phyloP scores from a whole-genome alignment of 1,140 invertebrate genomes.

The Drosophila novamexicana region DNA sequence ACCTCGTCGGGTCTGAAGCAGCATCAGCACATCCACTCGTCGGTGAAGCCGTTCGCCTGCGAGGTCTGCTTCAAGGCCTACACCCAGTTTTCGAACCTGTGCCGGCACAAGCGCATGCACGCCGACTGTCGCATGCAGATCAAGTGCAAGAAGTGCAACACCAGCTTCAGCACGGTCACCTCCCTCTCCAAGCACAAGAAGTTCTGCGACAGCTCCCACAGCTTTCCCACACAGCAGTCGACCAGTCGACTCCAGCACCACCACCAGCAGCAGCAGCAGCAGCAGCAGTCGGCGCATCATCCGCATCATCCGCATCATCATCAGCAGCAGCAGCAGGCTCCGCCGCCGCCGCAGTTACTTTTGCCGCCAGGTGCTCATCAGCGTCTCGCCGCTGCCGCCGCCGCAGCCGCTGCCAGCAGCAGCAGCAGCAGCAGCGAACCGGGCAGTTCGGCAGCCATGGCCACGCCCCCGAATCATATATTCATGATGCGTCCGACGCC shows the following conservation, averaged over 20 bases:
- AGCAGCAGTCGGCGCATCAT: background rate
- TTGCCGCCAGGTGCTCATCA: conserved; percentile 32
- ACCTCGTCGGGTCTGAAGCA: conserved; percentile 99
- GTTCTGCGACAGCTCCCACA: conserved; percentile 90
- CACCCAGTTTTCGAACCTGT: conserved; percentile 99
- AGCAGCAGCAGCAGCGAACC: conserved; percentile 10
- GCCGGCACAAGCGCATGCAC: conserved; percentile 99
- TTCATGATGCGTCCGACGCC: conserved; percentile 86
- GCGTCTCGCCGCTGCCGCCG: background rate
- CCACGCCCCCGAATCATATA: conserved; percentile 87
- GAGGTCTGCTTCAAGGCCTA: conserved; percentile 97
- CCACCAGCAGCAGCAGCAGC: conserved; percentile 37
- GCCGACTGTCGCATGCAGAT: conserved; percentile 94
- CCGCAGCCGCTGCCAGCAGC: conserved; percentile 32
- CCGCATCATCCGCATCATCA: conserved; percentile 49
- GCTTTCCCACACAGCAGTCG: conserved; percentile 23
- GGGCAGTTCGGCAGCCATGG: conserved; percentile 83
- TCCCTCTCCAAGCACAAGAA: conserved; percentile 93
- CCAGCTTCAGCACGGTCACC: conserved; percentile 95
- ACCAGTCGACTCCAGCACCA: background rate
- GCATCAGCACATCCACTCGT: conserved; percentile 99
- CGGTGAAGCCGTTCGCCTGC: conserved; percentile 98
- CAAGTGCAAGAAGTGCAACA: conserved; percentile 96
- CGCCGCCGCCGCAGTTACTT: conserved; percentile 14
- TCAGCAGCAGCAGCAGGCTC: conserved; percentile 29